Conservation (phyloP, 1,140 invertebrate genomes). For the Rhysida immarginata region DNA sequence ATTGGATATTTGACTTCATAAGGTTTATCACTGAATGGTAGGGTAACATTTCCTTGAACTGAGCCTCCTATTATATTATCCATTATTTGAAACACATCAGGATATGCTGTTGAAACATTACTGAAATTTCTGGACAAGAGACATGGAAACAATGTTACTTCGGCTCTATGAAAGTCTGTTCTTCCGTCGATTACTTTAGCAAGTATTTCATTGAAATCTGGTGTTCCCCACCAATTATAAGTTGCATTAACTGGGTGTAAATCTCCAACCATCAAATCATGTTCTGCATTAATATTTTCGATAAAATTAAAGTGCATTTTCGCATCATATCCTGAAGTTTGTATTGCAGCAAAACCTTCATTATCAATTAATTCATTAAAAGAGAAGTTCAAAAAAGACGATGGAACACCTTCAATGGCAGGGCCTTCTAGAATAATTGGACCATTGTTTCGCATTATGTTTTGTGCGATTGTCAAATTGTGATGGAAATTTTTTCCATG, state of each 20-base stretch:
- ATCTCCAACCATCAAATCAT: not conserved
- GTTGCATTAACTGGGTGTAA: not conserved
- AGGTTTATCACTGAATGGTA: not conserved
- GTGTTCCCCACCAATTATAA: not conserved
- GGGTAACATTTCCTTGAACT: not conserved
- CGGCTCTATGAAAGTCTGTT: not conserved
- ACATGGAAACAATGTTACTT: not conserved
- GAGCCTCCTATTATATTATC: not conserved
- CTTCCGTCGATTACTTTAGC: not conserved
- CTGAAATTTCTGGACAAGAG: not conserved
- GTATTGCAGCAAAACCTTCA: not conserved
- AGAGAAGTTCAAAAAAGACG: not conserved
- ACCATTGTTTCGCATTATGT: not conserved
- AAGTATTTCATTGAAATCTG: not conserved
- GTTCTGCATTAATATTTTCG: not conserved
- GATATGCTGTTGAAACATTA: not conserved
- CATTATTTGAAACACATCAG: not conserved
- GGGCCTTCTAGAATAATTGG: no score
- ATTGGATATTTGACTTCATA: not conserved
- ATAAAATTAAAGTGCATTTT: not conserved
- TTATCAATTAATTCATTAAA: not conserved
- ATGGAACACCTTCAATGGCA: not conserved
- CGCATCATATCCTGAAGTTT: not conserved
- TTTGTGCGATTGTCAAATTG: not conserved
- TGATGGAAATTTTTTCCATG: not conserved